Evolutionary conservation across 92 coral and sea anemone species (phyloP).

Genomic region (Epizoanthus scotinus): DNA sequence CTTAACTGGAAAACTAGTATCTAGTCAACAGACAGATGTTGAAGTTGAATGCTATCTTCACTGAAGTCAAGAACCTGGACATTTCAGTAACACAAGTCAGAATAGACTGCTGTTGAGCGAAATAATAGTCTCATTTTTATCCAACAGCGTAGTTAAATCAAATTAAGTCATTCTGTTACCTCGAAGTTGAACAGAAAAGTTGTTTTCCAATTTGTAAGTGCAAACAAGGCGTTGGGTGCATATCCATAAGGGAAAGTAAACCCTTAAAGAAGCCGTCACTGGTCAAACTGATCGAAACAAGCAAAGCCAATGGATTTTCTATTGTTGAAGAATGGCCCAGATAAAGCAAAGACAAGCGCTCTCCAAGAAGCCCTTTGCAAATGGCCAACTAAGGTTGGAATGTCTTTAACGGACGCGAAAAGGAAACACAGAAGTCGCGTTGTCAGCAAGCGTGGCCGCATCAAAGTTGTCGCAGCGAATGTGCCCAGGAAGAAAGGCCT

Average conservation of each 20-base stretch:
- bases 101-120: no score
- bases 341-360: conserved; percentile 9
- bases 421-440: conserved; percentile 58
- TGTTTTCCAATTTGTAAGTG: background rate
- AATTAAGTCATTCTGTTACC: background rate
- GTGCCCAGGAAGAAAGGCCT: conserved; percentile 71
- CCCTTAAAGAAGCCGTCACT: no score
- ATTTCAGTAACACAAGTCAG: no score
- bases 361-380: conserved; percentile 43
- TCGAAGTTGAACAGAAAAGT: conserved; percentile 1
- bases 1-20: no score
- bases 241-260: no score
- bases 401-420: conserved; percentile 20
- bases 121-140: no score
- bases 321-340: conserved; percentile 33
- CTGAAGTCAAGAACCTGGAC: no score
- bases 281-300: no score
- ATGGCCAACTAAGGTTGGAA: conserved; percentile 40
- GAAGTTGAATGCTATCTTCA: no score
- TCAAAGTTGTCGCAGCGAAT: conserved; percentile 63
- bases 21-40: no score
- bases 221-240: conserved; percentile 1
- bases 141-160: no score
- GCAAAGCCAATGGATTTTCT: conserved; percentile 28
- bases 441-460: conserved; percentile 73